A percentile compares a stretch with the other conserved stretches of the same genome.
These are phyloP conservation scores for Stenodema calcarata DNA, from an alignment of 2,888 invertebrate species.

Conservation along the genomic window DNA sequence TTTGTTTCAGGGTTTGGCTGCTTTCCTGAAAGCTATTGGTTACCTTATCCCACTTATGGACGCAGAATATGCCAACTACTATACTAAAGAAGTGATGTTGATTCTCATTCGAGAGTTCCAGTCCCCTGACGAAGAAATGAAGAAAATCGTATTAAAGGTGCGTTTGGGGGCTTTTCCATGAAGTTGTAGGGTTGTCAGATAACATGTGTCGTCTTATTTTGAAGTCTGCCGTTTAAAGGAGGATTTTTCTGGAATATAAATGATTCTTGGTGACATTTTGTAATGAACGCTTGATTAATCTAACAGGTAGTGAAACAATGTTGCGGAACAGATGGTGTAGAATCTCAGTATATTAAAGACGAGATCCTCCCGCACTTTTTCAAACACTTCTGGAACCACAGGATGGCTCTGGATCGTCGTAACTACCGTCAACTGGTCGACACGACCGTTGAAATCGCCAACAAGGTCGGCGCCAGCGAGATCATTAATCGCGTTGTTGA, in stretches of 20 bases:
- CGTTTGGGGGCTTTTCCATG: conserved; percentile 45
- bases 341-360: conserved; percentile 98
- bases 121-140: conserved; percentile 99
- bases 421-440: conserved; percentile 96
- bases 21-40: conserved; percentile 99
- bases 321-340: conserved; percentile 99
- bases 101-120: conserved; percentile 99
- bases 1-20: conserved; percentile 85
- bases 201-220: too few species aligned
- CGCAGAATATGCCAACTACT: conserved; percentile 99
- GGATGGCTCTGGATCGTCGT: conserved; percentile 97
- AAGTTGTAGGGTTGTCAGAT: too few species aligned
- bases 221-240: too few species aligned
- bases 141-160: conserved; percentile 98
- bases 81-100: conserved; percentile 98
- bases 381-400: conserved; percentile 99
- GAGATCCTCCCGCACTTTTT: conserved; percentile 98
- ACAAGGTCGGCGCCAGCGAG: conserved; percentile 99
- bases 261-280: too few species aligned
- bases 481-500: conserved; percentile 98
- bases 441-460: conserved; percentile 99
- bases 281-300: too few species aligned
- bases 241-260: too few species aligned
- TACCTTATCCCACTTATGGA: conserved; percentile 99
- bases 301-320: conserved; percentile 95